Percentiles rank a stretch among this genome's conserved stretches.
phyloP scores from a whole-genome alignment of 2,888 invertebrate genomes.

The Ellobium chinense region DNA sequence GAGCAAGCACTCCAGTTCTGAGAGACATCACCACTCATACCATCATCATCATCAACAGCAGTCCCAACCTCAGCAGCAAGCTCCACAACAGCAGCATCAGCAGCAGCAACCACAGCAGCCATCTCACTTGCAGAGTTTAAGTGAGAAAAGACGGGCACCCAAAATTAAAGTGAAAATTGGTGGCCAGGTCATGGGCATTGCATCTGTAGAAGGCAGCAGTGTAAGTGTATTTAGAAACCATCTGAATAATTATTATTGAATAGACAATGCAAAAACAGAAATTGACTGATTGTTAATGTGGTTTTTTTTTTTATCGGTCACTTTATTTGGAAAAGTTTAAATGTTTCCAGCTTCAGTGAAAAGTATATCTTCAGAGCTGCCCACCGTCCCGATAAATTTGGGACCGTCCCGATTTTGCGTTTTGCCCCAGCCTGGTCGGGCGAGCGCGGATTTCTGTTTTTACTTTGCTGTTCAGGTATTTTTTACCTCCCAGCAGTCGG shows the following conservation, averaged over 20 bases:
- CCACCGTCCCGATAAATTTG: too few species aligned
- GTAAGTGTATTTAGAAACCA: slow-evolving; percentile 15
- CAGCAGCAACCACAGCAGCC: slow-evolving; percentile 22
- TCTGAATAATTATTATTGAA: not conserved
- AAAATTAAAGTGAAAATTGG: slow-evolving; percentile 87
- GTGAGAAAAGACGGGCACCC: slow-evolving; percentile 88
- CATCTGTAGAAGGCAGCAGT: slow-evolving; percentile 41
- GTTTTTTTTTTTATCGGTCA: too few species aligned
- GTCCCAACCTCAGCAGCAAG: slow-evolving; percentile 1
- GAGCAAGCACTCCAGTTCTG: slow-evolving; percentile 32
- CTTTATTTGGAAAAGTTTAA: too few species aligned
- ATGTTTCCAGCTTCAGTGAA: too few species aligned
- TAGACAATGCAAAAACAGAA: too few species aligned
- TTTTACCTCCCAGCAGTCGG: too few species aligned
- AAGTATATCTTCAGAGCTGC: too few species aligned
- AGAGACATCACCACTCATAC: slow-evolving; percentile 31
- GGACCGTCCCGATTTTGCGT: too few species aligned
- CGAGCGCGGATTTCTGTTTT: too few species aligned
- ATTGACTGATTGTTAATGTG: too few species aligned
- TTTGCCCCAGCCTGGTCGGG: too few species aligned
- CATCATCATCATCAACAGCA: slow-evolving; percentile 39
- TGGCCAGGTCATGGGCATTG: slow-evolving; percentile 39
- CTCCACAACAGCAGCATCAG: slow-evolving; percentile 8
- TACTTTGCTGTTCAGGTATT: too few species aligned
- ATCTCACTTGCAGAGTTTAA: slow-evolving; percentile 82